Evolutionary conservation across 2,797 vertebrate genomes (phyloP).

Genomic region (Monodelphis domestica): DNA sequence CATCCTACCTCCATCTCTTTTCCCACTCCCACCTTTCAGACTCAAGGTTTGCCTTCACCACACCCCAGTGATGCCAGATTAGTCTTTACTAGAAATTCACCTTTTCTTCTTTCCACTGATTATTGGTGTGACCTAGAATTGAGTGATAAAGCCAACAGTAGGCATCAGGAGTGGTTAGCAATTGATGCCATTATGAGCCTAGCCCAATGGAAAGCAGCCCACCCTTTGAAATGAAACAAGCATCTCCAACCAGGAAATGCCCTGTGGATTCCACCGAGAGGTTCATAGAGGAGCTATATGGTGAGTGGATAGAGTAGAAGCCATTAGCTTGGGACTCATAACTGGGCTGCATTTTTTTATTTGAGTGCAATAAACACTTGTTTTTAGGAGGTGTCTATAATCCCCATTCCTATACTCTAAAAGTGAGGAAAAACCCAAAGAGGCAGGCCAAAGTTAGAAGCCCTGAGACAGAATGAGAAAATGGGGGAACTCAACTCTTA

Average conservation of each 20-base stretch:
- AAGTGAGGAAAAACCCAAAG: not conserved
- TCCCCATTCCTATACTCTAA: not conserved
- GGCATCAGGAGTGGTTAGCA: not conserved
- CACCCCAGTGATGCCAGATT: not conserved
- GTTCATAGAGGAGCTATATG: not conserved
- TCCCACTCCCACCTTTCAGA: not conserved
- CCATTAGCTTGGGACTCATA: not conserved
- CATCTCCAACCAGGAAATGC: not conserved
- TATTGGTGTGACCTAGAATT: not conserved
- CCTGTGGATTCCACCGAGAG: not conserved
- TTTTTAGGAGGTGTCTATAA: not conserved
- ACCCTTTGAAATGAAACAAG: not conserved
- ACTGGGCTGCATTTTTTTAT: not conserved
- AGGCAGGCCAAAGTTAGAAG: not conserved
- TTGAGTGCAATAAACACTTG: not conserved
- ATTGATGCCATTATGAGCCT: not conserved
- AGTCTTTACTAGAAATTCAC: not conserved
- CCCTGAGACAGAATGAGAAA: not conserved
- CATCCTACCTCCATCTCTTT: not conserved
- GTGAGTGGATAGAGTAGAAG: not conserved
- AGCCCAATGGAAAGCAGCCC: not conserved
- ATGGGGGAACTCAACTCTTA: not conserved
- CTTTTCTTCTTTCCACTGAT: not conserved
- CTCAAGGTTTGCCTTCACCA: not conserved
- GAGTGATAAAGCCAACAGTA: too few species aligned